A percentile compares a stretch with the other conserved stretches of the same genome.
Conservation (phyloP, 2,888 invertebrate genomes). For the Cephus sareptanus region DNA sequence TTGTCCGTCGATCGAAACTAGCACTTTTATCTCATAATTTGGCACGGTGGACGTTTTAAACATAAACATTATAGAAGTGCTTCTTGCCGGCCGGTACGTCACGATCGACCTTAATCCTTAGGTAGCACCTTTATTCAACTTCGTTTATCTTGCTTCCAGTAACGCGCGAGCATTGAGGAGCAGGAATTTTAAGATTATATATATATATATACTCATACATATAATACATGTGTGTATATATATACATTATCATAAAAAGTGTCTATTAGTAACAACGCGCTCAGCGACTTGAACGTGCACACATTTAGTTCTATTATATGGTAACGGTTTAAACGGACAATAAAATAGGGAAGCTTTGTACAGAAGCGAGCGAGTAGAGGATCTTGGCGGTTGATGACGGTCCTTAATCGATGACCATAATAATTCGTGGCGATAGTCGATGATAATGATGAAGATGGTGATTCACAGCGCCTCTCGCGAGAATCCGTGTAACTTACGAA, state of each 20-base stretch:
- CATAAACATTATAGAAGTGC: neutral
- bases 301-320: neutral
- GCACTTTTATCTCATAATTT: slow-evolving; percentile 10
- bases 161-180: slow-evolving; percentile 4
- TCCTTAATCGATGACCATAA: neutral
- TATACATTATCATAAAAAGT: slow-evolving; percentile 21
- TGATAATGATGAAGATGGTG: neutral
- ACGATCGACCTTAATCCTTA: slow-evolving; percentile 49
- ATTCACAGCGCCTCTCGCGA: neutral
- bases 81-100: slow-evolving; percentile 39
- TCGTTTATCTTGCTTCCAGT: slow-evolving; percentile 24
- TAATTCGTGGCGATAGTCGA: neutral
- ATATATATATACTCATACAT: slow-evolving; percentile 25
- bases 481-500: neutral
- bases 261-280: neutral
- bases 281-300: neutral
- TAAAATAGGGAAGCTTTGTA: neutral
- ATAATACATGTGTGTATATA: slow-evolving; percentile 8
- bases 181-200: neutral
- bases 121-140: slow-evolving; percentile 61
- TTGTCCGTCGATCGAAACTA: slow-evolving; percentile 23
- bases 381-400: neutral
- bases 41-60: slow-evolving; percentile 18
- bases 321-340: neutral
- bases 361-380: neutral